A percentile compares a stretch with the other conserved stretches of the same genome.
Evolutionary conservation across 2,888 invertebrate genomes (phyloP).

Genomic region (Drosophila nr. medialis): DNA sequence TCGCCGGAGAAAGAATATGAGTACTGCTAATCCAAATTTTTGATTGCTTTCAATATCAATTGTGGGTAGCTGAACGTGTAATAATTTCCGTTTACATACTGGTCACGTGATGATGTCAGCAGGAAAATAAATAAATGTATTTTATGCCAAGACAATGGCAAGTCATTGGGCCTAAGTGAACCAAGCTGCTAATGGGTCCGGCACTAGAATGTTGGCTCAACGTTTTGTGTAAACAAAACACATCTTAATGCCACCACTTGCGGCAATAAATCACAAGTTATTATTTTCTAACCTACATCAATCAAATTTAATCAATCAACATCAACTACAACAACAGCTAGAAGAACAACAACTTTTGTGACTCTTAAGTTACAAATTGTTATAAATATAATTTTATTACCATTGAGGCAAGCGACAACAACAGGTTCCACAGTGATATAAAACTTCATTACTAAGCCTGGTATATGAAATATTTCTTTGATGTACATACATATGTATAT

Average conservation of each 20-base stretch:
- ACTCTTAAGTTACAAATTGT: conserved; percentile 40
- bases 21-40: neutral
- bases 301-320: conserved; percentile 64
- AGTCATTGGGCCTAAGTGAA: conserved; percentile 21
- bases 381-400: conserved; percentile 55
- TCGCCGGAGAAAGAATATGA: neutral
- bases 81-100: neutral
- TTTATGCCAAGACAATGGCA: conserved; percentile 22
- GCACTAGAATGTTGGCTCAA: conserved; percentile 14
- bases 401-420: conserved; percentile 30
- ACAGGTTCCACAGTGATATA: conserved; percentile 34
- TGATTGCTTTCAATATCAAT: neutral
- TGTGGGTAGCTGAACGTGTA: neutral
- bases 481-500: neutral
- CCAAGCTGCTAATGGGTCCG: conserved; percentile 42
- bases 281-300: conserved; percentile 61
- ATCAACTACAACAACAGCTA: conserved; percentile 9
- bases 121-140: conserved; percentile 29
- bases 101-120: conserved; percentile 34
- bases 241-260: conserved; percentile 37
- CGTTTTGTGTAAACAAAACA: conserved; percentile 32
- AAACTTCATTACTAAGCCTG: conserved; percentile 10
- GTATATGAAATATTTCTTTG: neutral
- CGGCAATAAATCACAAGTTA: conserved; percentile 65
- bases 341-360: conserved; percentile 1